Evolutionary conservation across 2,113 vertebrate genomes (phyloP), one percentile per base, ranked within the genome.

Genomic region (Atrichornis clamosus): DNA sequence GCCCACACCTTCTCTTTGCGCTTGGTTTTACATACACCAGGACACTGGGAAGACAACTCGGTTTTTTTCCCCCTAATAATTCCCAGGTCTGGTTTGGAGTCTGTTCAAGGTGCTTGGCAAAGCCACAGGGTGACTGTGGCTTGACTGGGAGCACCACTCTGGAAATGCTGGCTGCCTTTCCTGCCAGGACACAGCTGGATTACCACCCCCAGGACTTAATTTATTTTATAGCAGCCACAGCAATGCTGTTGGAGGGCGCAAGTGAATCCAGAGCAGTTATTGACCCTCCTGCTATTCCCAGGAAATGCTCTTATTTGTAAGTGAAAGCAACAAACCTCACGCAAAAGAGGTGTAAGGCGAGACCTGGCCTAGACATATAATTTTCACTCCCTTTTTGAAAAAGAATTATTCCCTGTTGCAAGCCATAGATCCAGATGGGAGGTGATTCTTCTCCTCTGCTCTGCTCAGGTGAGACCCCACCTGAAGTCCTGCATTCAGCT

Each of bases 21-120:
- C 52, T 39, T 58, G 52, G 18, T 30, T 50, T n/a, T 72, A 49
- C 35, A 20, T 28, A 8, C 16, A 62, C 62, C 22, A 33, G n/a
- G 22, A 60, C 11, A 17, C 26, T 28, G 22, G 33, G 55, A 86
- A 74, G 22, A 28, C 21, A 7, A 11, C 9, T 13, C 20, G 15
- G 28, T 44, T 30, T 32, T 13, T 1, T 32, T 7, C 0, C 13
- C 2, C 22, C 14, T 6, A 8, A 23, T 55, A 65, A 70, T 26
- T 33, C 8, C 10, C 18, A 28, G 41, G 21, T 39, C 26, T 52
- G 28, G 9, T 53, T 11, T n/a, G 2, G 27, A 39, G 37, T 4
- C 55, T 21, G 26, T 15, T 30, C 18, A 17, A 64, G 44, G 58
- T 67, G 13, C 63, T 53, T 33, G 76, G 72, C 77, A 86, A 55